These are phyloP conservation scores for Andrena marginata DNA, from an alignment of 2,888 invertebrate genomes.

Conservation along the genomic window DNA sequence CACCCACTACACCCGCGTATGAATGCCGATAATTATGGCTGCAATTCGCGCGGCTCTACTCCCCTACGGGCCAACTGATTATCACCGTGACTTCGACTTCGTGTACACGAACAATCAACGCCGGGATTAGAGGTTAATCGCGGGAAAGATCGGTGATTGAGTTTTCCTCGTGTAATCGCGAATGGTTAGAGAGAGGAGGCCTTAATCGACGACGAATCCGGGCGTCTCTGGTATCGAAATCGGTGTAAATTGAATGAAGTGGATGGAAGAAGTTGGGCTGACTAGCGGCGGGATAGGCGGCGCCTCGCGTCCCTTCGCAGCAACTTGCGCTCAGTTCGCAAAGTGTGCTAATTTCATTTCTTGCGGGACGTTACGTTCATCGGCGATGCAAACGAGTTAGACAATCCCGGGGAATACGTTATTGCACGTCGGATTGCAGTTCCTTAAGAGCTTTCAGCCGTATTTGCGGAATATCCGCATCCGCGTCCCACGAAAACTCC, in stretches of 20 bases:
- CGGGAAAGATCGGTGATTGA: constrained; percentile 4
- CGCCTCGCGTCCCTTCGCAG: not conserved
- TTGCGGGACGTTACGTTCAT: constrained; percentile 27
- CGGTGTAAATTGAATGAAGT: constrained; percentile 1
- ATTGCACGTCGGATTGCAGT: constrained; percentile 36
- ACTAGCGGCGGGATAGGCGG: not conserved
- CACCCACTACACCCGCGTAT: constrained; percentile 28
- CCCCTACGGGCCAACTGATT: not conserved
- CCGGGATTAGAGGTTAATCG: constrained; percentile 7
- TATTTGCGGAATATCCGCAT: constrained; percentile 27
- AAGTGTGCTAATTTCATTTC: constrained; percentile 52
- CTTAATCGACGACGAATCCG: not conserved
- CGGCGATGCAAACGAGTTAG: constrained; percentile 35
- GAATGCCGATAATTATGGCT: constrained; percentile 38
- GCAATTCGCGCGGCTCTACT: not conserved
- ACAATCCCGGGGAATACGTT: constrained; percentile 54
- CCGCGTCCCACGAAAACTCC: constrained; percentile 18
- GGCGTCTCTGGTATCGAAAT: not conserved
- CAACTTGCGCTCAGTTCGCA: not conserved
- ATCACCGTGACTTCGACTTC: not conserved
- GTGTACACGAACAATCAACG: not conserved
- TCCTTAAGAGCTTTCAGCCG: constrained; percentile 22
- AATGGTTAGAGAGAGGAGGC: not conserved
- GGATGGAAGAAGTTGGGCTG: constrained; percentile 2
- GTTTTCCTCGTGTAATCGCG: not conserved